Evolutionary conservation across 92 coral and sea anemone genomes (phyloP), one percentile per base, ranked within the genome.

Genomic region (Phenganax subtilis): DNA sequence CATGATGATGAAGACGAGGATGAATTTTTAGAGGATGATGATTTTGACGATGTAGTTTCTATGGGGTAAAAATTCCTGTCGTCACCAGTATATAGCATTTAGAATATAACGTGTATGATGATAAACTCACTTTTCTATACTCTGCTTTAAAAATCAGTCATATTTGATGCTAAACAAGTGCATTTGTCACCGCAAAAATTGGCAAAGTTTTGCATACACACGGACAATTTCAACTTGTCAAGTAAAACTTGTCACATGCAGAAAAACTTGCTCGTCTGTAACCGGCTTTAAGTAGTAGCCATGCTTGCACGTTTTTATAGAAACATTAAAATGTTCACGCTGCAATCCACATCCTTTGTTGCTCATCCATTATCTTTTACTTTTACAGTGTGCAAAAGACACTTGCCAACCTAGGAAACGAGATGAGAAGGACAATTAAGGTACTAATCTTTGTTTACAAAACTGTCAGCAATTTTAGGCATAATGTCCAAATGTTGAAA

Each of bases 371-470:
- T n/a, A 0, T 75, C 3, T 7, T 1, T 25, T 27, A 9, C 52
- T 57, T 55, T 9, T 68, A 76, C 9, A 69, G 60, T 57, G 61
- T 76, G n/a, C 81, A 60, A 64, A 10, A 53, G 29, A 20, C 81
- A 0, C 44, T 76, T 8, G 28, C 64, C 12, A 76, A 54, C 44
- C 60, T 76, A 58, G 70, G 81, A 76, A 61, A 76, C 7, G 81
- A 76, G n/a, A 59, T 76, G 71, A 58, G 15, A 58, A 76, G 60
- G 57, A 76, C 81, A 29, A 60, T 76, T 20, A 76, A 59, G 67
- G 81, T 76, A 4, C 12, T 61, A 17, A 14, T 27, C 71, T 11
- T 65, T 65, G 11, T 65, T 10, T 11, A 1, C 31, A 37, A 37
- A 37, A 37, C 47, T 37, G 47, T 0, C 47, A 37, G 47, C 47